phyloP scores from a whole-genome alignment of 2,113 vertebrate species.

The Argyrosomus japonicus region DNA sequence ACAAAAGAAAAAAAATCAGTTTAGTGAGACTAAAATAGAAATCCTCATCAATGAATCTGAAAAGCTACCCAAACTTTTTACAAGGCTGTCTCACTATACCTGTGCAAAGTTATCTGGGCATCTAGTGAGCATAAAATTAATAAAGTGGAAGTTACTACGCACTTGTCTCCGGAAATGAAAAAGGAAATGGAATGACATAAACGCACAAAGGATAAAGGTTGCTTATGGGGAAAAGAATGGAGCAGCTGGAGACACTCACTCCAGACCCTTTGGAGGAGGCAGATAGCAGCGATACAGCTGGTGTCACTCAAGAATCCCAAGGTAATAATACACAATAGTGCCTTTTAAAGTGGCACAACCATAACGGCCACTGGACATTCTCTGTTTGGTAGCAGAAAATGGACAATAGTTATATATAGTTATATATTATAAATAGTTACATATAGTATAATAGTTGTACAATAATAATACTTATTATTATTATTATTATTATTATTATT shows the following conservation, averaged over 20 bases:
- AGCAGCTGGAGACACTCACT: not conserved
- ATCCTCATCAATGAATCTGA: constrained; percentile 15
- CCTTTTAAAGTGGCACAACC: not conserved
- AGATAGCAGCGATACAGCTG: not conserved
- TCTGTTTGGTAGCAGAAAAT: not conserved
- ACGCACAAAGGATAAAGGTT: not conserved
- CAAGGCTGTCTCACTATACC: constrained; percentile 4
- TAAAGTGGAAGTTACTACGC: constrained; percentile 43
- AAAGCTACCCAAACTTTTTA: constrained; percentile 15
- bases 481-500: too few relatives aligned
- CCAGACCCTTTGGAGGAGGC: not conserved
- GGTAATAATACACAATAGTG: constrained; percentile 3
- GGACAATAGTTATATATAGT: not conserved
- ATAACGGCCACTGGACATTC: not conserved
- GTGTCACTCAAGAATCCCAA: constrained; percentile 2
- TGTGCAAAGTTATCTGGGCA: constrained; percentile 7
- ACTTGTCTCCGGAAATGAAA: constrained; percentile 5
- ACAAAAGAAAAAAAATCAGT: constrained; percentile 24
- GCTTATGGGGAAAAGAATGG: not conserved
- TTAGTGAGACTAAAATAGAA: constrained; percentile 26
- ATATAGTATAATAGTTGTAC: too few relatives aligned
- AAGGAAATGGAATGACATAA: constrained; percentile 27
- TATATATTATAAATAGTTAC: too few relatives aligned
- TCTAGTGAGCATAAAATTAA: constrained; percentile 39
- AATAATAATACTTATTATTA: too few relatives aligned